These are phyloP conservation scores for Cantharis nigra DNA, from an alignment of 2,888 invertebrate genomes.

Conservation along the genomic window DNA sequence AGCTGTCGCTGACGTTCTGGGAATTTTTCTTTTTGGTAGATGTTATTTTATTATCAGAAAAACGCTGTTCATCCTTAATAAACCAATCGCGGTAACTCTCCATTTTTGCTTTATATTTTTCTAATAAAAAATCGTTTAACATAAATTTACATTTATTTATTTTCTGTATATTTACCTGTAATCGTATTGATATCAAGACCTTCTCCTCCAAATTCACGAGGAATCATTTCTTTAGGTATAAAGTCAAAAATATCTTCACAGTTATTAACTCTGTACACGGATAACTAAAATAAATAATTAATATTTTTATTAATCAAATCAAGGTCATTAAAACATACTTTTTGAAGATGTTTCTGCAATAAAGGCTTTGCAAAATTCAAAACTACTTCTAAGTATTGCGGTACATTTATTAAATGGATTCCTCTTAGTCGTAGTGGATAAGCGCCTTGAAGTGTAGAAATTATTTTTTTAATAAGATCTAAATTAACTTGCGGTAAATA, in stretches of 20 bases:
- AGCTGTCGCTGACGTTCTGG: conserved; percentile 56
- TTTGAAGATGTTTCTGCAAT: not conserved
- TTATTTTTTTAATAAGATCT: not conserved
- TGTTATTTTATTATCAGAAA: conserved; percentile 59
- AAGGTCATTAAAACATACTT: not conserved
- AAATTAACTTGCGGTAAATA: not conserved
- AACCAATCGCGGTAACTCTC: conserved; percentile 59
- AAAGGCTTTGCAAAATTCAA: not conserved
- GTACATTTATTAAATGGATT: conserved; percentile 5
- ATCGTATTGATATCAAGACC: conserved; percentile 60
- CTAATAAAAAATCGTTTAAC: conserved; percentile 36
- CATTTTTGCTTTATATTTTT: conserved; percentile 59
- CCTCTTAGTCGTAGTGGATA: conserved; percentile 7
- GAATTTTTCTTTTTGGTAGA: conserved; percentile 60
- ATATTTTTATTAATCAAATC: not conserved
- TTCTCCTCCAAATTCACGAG: conserved; percentile 69
- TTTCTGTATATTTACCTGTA: conserved; percentile 51
- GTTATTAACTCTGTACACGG: conserved; percentile 57
- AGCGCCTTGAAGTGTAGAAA: not conserved
- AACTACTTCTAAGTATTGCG: not conserved
- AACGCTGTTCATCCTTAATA: conserved; percentile 56
- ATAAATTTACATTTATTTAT: conserved; percentile 8
- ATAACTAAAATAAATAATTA: conserved; percentile 55
- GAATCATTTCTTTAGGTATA: conserved; percentile 63
- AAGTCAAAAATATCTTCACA: conserved; percentile 62